phyloP scores from a whole-genome alignment of 2,888 invertebrate species.

The Boloria selene region DNA sequence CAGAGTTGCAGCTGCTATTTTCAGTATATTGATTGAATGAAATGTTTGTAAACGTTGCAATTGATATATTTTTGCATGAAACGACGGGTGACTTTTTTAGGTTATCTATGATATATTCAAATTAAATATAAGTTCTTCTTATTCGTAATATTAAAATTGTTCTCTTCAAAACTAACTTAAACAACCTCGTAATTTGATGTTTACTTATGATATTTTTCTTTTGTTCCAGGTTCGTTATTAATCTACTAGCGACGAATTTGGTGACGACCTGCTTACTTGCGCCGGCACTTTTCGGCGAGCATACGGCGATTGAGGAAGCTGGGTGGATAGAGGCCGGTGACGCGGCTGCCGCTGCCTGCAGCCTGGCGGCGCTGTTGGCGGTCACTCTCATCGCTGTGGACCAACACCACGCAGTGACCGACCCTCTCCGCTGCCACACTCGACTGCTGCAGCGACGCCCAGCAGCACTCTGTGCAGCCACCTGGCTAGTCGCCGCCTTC shows the following conservation, averaged over 20 bases:
- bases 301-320: constrained; percentile 84
- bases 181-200: constrained; percentile 19
- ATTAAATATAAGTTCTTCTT: constrained; percentile 3
- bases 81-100: constrained; percentile 36
- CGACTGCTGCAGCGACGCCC: constrained; percentile 72
- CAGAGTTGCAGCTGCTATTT: constrained; percentile 42
- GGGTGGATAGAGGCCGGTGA: constrained; percentile 83
- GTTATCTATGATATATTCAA: background rate
- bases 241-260: constrained; percentile 74
- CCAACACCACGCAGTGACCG: constrained; percentile 80
- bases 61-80: constrained; percentile 18
- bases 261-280: constrained; percentile 76
- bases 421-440: constrained; percentile 78
- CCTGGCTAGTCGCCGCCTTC: constrained; percentile 76
- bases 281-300: constrained; percentile 79
- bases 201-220: constrained; percentile 35
- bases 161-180: background rate
- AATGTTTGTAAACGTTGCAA: constrained; percentile 48
- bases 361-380: constrained; percentile 64
- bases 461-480: constrained; percentile 76
- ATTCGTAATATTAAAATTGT: constrained; percentile 24
- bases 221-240: constrained; percentile 86
- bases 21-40: constrained; percentile 41
- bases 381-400: constrained; percentile 77
- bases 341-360: constrained; percentile 71